A percentile compares a stretch with the other conserved stretches of the same genome.
Evolutionary conservation across 2,888 invertebrate species (phyloP).

Genomic region (Lamellibrachia satsuma): DNA sequence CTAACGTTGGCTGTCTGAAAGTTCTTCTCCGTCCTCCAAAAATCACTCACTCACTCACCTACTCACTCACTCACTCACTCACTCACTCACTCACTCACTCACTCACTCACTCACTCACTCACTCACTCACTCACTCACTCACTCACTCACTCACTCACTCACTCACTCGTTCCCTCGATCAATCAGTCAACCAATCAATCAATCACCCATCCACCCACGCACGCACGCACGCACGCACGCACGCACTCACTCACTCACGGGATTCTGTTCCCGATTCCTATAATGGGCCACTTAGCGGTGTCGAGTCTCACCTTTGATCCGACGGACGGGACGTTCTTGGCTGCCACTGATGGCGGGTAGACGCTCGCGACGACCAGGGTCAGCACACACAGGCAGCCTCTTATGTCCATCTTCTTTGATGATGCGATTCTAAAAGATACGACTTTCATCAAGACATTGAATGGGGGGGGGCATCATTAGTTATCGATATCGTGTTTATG

Average conservation of each 20-base stretch:
- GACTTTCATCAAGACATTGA: neutral
- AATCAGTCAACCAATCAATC: too few species aligned
- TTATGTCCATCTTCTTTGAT: neutral
- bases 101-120: slow-evolving; percentile 34
- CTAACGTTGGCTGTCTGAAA: too few species aligned
- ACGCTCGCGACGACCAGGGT: neutral
- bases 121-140: slow-evolving; percentile 31
- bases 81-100: slow-evolving; percentile 31
- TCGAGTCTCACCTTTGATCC: neutral
- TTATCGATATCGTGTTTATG: too few species aligned
- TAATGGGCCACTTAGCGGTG: neutral
- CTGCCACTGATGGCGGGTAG: neutral
- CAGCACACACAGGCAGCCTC: neutral
- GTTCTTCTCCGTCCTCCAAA: too few species aligned
- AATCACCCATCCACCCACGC: too few species aligned
- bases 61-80: neutral
- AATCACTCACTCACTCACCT: neutral
- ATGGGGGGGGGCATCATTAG: neutral
- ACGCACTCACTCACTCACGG: too few species aligned
- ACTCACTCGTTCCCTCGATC: slow-evolving; percentile 33
- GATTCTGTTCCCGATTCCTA: neutral
- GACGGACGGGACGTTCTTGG: neutral
- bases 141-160: slow-evolving; percentile 35
- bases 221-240: too few species aligned
- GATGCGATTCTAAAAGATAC: neutral